Base-by-base conservation (phyloP, 2,797 vertebrate species). In the Acanthornis magna region DNA sequence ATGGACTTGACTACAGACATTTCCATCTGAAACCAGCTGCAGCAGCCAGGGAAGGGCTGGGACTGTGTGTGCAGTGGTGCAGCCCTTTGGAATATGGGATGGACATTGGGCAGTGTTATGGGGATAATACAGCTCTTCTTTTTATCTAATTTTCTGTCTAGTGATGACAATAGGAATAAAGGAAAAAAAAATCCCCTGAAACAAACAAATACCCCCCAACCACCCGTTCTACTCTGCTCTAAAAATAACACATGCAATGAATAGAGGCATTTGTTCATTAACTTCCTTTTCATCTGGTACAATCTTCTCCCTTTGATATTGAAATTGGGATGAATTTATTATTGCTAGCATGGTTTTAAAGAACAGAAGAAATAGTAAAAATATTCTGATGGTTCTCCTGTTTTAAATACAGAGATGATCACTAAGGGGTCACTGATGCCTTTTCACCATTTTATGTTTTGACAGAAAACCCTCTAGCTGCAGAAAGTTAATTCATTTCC, bases 261-360 rank as follows among this genome's bases (percentile, higher is more conserved):
- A 93, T 86, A 81, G 54, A 81, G 18, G 17, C 80, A 66, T 82
- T 95, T 95, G 58, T 82, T 95, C 92, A 95, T 93, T 96, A 92
- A 78, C 51, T 92, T 93, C 63, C 84, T 82, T 89, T 94, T 94
- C 86, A 93, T 87, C 81, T 20, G 5, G 67, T 73, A 91, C 40
- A 94, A 89, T 94, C 84, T 88, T 79, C 36, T 93, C 36, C 63
- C 74, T 96, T 96, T 93, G 91, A 94, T 89, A 92, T 90, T 94
- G 74, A 93, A 92, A 95, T 93, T 66, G 60, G 47, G n/a, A 87
- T 79, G 67, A 70, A 89, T 93, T 96, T 93, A 42, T 76, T 78
- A 55, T 88, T 50, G 29, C 47, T 74, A 85, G 20, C 57, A 57
- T 5, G 20, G 3, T 60, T 88, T 91, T 86, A 72, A 92, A 79